Evolutionary conservation across 1,140 invertebrate genomes (phyloP), one percentile per base, ranked within the genome.

Genomic region (Pseudomyrmex pallidus): DNA sequence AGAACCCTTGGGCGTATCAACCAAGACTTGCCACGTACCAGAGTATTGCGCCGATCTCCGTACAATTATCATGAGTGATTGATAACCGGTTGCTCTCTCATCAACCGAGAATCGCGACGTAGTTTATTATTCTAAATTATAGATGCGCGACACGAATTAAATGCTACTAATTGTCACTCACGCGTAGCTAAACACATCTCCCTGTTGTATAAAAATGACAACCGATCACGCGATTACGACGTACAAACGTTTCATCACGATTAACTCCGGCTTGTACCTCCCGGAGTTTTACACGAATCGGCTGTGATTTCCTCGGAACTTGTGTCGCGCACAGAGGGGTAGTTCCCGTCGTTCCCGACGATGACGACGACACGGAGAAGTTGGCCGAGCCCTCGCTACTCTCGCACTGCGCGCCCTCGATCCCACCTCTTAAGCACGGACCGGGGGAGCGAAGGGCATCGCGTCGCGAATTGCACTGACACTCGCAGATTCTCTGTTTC

Each of bases 381-480:
- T 20, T 48, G 46, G 4, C 5, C 61, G 22, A 46, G 35, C 20
- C 20, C 57, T 22, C n/a, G 78, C 74, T 15, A 17, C 72, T 76
- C 57, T 76, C 57, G 67, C 62, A 64, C 62, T 64, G n/a, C 59
- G 59, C 52, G 54, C 72, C 83, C 83, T 76, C 83, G 83, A 70
- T 87, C 68, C 63, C 62, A 66, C 50, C 66, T 20, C 4, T 68
- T 44, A 62, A 87, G 74, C 54, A 77, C 83, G 73, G 87, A 74
- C 54, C 78, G 48, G 20, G 67, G 73, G 89, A 90, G 82, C 85
- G 88, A 77, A 77, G 86, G 84, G 88, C 90, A 87, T 91, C 91
- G 91, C 92, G 92, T 88, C 90, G 90, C 91, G 91, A 90, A 88
- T 90, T 84, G 88, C 85, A 93, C 92, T 93, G 91, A 92, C 90